Evolutionary conservation across 1,140 invertebrate genomes (phyloP).

Genomic region (Meloidogyne floridensis): DNA sequence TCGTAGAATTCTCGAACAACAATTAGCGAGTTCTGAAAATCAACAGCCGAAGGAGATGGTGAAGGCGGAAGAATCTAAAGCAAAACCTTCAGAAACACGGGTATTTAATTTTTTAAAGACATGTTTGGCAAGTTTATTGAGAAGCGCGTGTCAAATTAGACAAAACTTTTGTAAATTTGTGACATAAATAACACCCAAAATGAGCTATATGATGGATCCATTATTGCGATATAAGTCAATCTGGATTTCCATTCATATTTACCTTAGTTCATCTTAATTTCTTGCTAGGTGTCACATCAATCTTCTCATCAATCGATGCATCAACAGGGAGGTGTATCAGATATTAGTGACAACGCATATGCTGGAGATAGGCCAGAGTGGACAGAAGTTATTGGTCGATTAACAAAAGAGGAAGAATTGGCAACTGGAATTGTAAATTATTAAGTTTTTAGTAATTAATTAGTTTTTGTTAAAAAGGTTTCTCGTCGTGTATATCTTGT

Average conservation of each 20-base stretch:
- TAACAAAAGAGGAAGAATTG: constrained; percentile 36
- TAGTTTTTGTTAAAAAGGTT: constrained; percentile 16
- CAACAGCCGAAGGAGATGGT: neutral
- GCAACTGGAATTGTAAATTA: constrained; percentile 26
- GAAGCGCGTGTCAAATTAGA: no score
- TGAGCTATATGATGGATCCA: no score
- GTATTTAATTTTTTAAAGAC: neutral
- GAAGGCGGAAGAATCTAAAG: neutral
- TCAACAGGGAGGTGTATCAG: neutral
- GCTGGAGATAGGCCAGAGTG: neutral
- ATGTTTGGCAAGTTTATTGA: no score
- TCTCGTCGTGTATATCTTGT: constrained; percentile 32
- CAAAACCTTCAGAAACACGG: neutral
- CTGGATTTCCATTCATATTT: neutral
- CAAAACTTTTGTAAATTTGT: no score
- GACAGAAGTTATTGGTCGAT: constrained; percentile 17
- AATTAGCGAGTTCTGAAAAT: neutral
- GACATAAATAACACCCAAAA: no score
- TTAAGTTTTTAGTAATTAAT: neutral
- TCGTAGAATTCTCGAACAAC: constrained; percentile 19
- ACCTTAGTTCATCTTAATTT: no score
- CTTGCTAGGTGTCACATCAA: neutral
- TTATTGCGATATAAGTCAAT: no score
- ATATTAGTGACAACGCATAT: constrained; percentile 5
- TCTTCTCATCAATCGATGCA: neutral